Evolutionary conservation across 2,888 invertebrate genomes (phyloP), one percentile per base, ranked within the genome.

Genomic region (Apodemia zela): DNA sequence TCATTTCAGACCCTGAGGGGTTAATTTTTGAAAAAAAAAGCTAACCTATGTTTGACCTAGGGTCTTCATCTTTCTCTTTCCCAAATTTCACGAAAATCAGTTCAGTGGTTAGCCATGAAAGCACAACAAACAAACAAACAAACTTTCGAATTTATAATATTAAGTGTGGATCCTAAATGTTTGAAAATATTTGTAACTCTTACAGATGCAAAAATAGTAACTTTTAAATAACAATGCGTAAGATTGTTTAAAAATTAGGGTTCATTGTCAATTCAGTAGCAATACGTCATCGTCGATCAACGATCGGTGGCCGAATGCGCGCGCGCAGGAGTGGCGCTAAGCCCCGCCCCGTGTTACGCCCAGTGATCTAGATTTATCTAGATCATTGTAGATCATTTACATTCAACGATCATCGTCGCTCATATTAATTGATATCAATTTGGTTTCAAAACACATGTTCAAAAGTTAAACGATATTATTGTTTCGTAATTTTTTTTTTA

Each of bases 341-440:
- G 71, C 75, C 75, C 73, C 77, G 76, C 76, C 74, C 72, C 72
- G 82, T 29, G 54, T 81, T 74, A 85, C 89, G 85, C 88, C 90
- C 78, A 74, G 71, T 73, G 84, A 87, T 87, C 80, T 82, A 89
- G 86, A 85, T 82, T 81, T 81, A 85, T 63, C 58, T 63, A 63
- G 62, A 68, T 65, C 59, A 62, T 63, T 87, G 82, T 78, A 75
- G 79, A 75, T 72, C 73, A 63, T 63, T 61, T 45, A 45, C 73
- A 62, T 62, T 62, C 42, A 38, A 57, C 38, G 33, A 35, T 59
- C 59, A 38, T 59, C 59, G 35, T 59, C n/a, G 59, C 15, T 33
- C 54, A 54, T 15, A 54, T 54, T 54, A 54, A 54, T 54, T 54
- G 25, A 25, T 25, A 21, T 54, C 21, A 54, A 54, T 54, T 54